A percentile compares a stretch with the other conserved stretches of the same genome.
Evolutionary conservation across 2,113 vertebrate genomes (phyloP).

Genomic region (Leucopsar rothschildi): DNA sequence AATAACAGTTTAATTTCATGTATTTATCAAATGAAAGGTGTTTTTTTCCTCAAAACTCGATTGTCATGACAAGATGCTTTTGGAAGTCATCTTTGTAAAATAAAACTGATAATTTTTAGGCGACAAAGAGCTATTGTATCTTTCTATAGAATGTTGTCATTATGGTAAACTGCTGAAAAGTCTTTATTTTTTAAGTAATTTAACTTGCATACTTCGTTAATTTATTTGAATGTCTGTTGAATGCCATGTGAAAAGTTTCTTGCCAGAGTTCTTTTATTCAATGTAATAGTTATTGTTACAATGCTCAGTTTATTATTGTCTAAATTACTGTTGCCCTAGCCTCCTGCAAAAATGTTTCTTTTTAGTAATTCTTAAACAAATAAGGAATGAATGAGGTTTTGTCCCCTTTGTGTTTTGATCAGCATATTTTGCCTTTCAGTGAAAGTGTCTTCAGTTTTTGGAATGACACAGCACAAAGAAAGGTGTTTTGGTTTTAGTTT

Average conservation of each 20-base stretch:
- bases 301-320: slow-evolving; percentile 32
- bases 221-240: slow-evolving; percentile 24
- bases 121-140: slow-evolving; percentile 26
- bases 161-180: slow-evolving; percentile 8
- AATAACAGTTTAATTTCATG: slow-evolving; percentile 29
- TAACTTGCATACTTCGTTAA: background rate
- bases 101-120: slow-evolving; percentile 36
- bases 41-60: background rate
- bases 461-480: background rate
- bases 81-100: slow-evolving; percentile 36
- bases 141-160: slow-evolving; percentile 11
- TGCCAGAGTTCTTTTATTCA: slow-evolving; percentile 1
- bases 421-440: background rate
- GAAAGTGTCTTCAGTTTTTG: background rate
- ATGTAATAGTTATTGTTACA: slow-evolving; percentile 18
- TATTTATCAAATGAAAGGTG: slow-evolving; percentile 12
- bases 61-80: slow-evolving; percentile 18
- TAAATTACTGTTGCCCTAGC: slow-evolving; percentile 35
- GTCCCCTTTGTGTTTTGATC: background rate
- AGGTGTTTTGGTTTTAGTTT: background rate
- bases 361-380: slow-evolving; percentile 43
- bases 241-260: slow-evolving; percentile 13
- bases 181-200: slow-evolving; percentile 27
- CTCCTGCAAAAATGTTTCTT: slow-evolving; percentile 20
- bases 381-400: slow-evolving; percentile 27